Evolutionary conservation across 1,140 invertebrate genomes (phyloP), one percentile per base, ranked within the genome.

Genomic region (Xylocopa sonorina): DNA sequence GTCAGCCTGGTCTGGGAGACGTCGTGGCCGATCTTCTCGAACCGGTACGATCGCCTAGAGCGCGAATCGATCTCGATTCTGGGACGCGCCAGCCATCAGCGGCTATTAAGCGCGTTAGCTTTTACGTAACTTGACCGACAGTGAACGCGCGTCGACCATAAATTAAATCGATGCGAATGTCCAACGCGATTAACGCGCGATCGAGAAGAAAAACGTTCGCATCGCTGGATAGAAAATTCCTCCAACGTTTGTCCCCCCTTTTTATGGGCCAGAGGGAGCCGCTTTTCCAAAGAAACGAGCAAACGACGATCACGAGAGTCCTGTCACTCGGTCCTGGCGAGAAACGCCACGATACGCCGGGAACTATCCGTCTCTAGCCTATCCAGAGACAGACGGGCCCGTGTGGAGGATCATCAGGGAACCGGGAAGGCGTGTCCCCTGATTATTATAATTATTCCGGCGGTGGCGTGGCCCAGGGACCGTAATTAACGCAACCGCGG

Each of bases 391-490:
- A 50, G 66, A 68, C 66, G 50, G 34, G 16, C 32, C 29, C 6
- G 48, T n/a, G 14, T 24, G 67, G 43, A 69, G 68, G 18, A 57
- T 29, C 24, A 50, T 21, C n/a, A 32, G 34, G 24, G 38, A 48
- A 58, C 58, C 72, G 82, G 88, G 88, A n/a, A 89, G 92, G 92
- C 92, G 92, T 91, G 87, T 88, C 89, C 77, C 81, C 87, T 92
- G 91, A 93, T 92, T 92, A 93, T 93, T 92, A 92, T 93, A 93
- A 93, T 93, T 92, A 93, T 92, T 91, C 87, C 81, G 79, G 82
- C 86, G 85, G 81, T 80, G 74, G 58, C 63, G 64, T 62, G 57
- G 71, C 58, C 43, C 66, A 27, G 55, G 85, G 87, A 92, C 90
- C 90, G 88, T 91, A 93, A 93, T 93, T 93, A 92, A 92, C 89